Conservation (phyloP, 2,113 vertebrate genomes). For the Cygnus buccinator region DNA sequence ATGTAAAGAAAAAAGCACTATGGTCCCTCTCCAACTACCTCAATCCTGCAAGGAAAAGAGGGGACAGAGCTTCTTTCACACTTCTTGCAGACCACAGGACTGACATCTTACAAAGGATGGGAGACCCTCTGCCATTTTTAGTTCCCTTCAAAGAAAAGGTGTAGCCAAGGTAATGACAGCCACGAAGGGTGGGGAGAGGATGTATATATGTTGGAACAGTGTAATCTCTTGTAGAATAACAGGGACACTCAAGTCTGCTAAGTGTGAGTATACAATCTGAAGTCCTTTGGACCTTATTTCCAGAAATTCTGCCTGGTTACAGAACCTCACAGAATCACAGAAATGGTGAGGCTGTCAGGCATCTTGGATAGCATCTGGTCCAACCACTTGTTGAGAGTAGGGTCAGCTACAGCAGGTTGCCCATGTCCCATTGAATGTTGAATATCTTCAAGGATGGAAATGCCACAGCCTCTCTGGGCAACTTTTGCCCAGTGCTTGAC, state of each 20-base stretch:
- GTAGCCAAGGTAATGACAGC: background rate
- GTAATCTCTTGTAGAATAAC: background rate
- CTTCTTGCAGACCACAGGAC: background rate
- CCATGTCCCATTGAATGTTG: background rate
- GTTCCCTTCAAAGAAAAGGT: background rate
- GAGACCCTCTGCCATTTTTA: background rate
- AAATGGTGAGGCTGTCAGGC: background rate
- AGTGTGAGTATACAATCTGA: background rate
- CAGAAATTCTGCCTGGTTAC: background rate
- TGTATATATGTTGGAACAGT: background rate
- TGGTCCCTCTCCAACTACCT: background rate
- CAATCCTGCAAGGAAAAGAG: background rate
- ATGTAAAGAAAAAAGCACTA: background rate
- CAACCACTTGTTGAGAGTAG: background rate
- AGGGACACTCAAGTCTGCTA: background rate
- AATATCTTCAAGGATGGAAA: background rate
- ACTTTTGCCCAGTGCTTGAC: background rate
- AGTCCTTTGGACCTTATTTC: background rate
- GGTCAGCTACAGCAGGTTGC: rapidly evolving
- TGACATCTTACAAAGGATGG: background rate
- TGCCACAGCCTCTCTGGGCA: background rate
- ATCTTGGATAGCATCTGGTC: background rate
- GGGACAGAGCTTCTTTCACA: background rate
- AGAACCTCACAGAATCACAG: background rate
- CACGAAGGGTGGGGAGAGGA: background rate